Base-by-base conservation (phyloP, 2,113 vertebrate genomes). In the Pterocles burchelli region DNA sequence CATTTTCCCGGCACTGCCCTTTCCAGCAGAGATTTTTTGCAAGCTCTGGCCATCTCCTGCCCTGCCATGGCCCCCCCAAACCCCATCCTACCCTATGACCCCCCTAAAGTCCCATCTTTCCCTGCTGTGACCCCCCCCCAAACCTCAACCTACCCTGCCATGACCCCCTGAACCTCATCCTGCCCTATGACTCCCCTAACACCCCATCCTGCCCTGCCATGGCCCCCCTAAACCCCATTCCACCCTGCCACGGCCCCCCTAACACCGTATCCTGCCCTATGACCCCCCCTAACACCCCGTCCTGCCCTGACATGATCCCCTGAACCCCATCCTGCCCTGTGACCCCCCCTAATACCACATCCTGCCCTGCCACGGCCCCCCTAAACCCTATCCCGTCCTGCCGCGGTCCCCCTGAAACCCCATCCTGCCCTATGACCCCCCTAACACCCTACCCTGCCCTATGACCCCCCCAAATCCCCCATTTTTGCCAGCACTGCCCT, bases 1-100 rank as follows among this genome's bases (percentile, higher is more conserved):
- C 76, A 59, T 55, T 52, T 71, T 61, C 70, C 91, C 57, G 43
- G 71, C 65, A 13, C 86, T 58, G 89, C 91, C 90, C 83, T 97
- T 94, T 85, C 90, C 95, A 90, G 92, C 73, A 81, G 93, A 94
- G 75, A 36, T 70, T 48, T 52, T 46, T 46, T 22, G 58, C 67
- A 52, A 54, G 55, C 63, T 66, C 76, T 61, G 74, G 24, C 67
- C 67, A 31, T 2, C 17, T 11, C 59, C 90, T 43, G 62, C 79
- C 38, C 76, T 80, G 94, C 57, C 24, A 1, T 66, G 82, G 80
- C 86, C 76, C 17, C 76, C 38, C 16, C 66, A 41, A 41, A 41
- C 38, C 38, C 38, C 38, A 41, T 41, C 38, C 38, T 41, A 41
- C 13, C 38, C 38, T 41, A 41, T 41, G 38, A 41, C 38, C 38